Base-by-base conservation (phyloP, 2,888 invertebrate genomes). In the Luperina testacea region DNA sequence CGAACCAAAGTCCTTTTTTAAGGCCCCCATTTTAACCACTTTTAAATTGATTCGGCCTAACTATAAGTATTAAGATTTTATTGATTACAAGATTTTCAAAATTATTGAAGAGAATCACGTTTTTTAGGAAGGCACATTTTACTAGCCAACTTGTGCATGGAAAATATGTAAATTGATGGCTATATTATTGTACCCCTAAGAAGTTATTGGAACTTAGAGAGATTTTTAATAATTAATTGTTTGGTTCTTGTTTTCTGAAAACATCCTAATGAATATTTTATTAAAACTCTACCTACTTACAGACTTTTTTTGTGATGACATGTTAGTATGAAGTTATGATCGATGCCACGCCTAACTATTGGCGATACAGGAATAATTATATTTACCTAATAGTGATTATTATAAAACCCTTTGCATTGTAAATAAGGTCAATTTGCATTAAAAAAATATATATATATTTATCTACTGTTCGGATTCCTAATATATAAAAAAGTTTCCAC, bases 351-450 rank as follows among this genome's bases (percentile, higher is more conserved):
- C 81, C 80, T 80, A 80, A 75, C 70, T 75, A 77, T 77, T 63
- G 79, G 77, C 61, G 72, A 84, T 88, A 86, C 82, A 87, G 87
- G 87, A 84, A 85, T 75, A 73, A 53, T 57, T 80, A 48, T 84
- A 80, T 77, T 83, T 79, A 80, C 48, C 42, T 73, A 38, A 61
- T 59, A 77, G 53, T 68, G 61, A 78, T 75, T 78, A 77, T 72
- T 75, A 72, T 71, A 78, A 80, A 81, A 67, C 63, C 78, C 63
- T 81, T 77, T 80, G 80, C 77, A 83, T 85, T 88, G 85, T 83
- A 85, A 81, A 82, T 84, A 86, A 74, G 17, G 65, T 75, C 74
- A 75, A 77, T 75, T 80, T 77, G 73, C 67, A 83, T 81, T 76
- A 68, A 73, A 42, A 68, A 73, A 42, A 59, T 72, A 61, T 78